Conservation (phyloP, 2,113 vertebrate genomes). For the Pelobates fuscus region DNA sequence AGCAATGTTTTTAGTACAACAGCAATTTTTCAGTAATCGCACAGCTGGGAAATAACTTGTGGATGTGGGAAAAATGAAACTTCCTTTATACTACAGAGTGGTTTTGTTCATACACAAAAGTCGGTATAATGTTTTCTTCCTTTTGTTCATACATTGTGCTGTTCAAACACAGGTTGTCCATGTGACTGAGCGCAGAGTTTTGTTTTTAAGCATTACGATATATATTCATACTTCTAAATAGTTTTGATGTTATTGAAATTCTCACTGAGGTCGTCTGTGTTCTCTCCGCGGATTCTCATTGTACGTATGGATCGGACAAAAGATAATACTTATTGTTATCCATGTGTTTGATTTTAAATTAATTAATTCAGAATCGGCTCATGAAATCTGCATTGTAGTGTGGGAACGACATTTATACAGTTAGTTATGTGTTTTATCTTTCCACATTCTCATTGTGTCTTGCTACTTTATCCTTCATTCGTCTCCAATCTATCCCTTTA, state of each 20-base stretch:
- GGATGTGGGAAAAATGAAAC: constrained; percentile 45
- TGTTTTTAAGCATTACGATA: constrained; percentile 15
- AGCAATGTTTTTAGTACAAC: constrained; percentile 45
- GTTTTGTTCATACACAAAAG: constrained; percentile 44
- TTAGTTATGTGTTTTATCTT: too few relatives aligned
- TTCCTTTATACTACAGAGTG: constrained; percentile 31
- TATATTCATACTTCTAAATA: constrained; percentile 2
- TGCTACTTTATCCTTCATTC: too few relatives aligned
- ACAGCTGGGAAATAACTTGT: constrained; percentile 41
- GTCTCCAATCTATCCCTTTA: too few relatives aligned
- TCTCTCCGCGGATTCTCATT: neutral
- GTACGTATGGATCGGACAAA: neutral
- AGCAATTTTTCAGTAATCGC: constrained; percentile 24
- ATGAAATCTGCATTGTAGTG: neutral
- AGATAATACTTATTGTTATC: neutral
- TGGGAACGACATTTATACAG: too few relatives aligned
- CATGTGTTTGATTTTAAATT: neutral
- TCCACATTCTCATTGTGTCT: too few relatives aligned
- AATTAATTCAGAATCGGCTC: neutral
- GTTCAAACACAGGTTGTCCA: constrained; percentile 24
- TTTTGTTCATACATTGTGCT: constrained; percentile 19
- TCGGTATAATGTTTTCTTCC: constrained; percentile 40
- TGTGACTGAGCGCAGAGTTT: neutral
- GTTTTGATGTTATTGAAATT: constrained; percentile 11
- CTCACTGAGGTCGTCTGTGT: neutral